phyloP scores from a whole-genome alignment of 1,140 invertebrate genomes.

The Heliconius eleuchia region DNA sequence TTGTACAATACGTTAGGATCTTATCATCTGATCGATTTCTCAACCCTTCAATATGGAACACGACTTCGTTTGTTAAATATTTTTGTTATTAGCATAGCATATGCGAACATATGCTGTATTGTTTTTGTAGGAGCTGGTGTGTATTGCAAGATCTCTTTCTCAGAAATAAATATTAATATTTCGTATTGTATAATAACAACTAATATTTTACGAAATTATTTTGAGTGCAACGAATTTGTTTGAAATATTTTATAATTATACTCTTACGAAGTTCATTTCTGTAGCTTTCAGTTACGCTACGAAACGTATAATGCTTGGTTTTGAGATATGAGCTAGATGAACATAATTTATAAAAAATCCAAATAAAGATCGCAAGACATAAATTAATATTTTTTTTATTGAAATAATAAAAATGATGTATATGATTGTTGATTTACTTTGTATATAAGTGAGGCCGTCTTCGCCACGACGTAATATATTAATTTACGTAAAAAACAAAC shows the following conservation, averaged over 20 bases:
- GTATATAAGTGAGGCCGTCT: neutral
- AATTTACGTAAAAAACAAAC: conserved; percentile 21
- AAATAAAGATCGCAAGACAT: too few species aligned
- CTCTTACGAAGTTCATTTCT: neutral
- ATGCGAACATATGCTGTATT: conserved; percentile 5
- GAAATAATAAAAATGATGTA: too few species aligned
- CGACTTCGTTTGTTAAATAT: conserved; percentile 46
- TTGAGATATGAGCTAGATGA: too few species aligned
- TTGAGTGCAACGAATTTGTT: too few species aligned
- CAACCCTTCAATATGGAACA: conserved; percentile 69
- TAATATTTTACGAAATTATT: too few species aligned
- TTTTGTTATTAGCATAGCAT: neutral
- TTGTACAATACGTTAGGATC: conserved; percentile 65
- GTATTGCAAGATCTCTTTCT: neutral
- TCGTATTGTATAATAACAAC: neutral
- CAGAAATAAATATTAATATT: neutral
- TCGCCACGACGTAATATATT: conserved; percentile 42
- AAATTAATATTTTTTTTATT: too few species aligned
- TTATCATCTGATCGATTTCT: conserved; percentile 69
- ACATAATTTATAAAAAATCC: too few species aligned
- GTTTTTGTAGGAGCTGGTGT: neutral
- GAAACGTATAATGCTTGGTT: neutral
- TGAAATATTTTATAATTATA: too few species aligned
- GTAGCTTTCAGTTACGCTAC: neutral
- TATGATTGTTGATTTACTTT: too few species aligned